These are phyloP conservation scores for Scartelaos histophorus DNA, from an alignment of 2,113 vertebrate genomes.

Conservation along the genomic window DNA sequence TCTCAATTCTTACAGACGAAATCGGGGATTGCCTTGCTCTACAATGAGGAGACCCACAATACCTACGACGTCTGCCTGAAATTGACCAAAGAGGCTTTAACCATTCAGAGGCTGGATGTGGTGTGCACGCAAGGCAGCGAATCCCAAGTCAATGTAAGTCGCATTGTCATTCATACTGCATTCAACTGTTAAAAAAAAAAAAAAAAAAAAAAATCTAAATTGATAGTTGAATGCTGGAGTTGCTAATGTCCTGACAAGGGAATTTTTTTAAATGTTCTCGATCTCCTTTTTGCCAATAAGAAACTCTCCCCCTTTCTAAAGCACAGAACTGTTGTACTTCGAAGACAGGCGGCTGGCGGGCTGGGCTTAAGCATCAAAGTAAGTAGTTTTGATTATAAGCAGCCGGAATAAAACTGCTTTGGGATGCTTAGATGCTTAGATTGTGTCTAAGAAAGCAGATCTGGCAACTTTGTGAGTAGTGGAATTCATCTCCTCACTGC, in stretches of 20 bases:
- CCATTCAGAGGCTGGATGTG: slow-evolving; percentile 92
- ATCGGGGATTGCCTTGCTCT: slow-evolving; percentile 85
- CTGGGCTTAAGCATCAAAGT: slow-evolving; percentile 97
- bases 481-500: background rate
- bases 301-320: slow-evolving; percentile 90
- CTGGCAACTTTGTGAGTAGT: slow-evolving; percentile 11
- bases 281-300: slow-evolving; percentile 77
- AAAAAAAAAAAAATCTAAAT: no score
- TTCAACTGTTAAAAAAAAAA: slow-evolving; percentile 13
- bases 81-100: slow-evolving; percentile 87
- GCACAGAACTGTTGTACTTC: slow-evolving; percentile 96
- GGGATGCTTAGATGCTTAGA: slow-evolving; percentile 15
- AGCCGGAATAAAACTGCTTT: slow-evolving; percentile 40
- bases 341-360: slow-evolving; percentile 87
- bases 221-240: no score
- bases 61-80: slow-evolving; percentile 87
- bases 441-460: slow-evolving; percentile 25
- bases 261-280: slow-evolving; percentile 40
- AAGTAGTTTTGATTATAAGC: slow-evolving; percentile 61
- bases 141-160: slow-evolving; percentile 88
- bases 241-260: no score
- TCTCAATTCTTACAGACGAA: slow-evolving; percentile 81
- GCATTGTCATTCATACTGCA: slow-evolving; percentile 30
- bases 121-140: slow-evolving; percentile 82
- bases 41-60: slow-evolving; percentile 83